Conservation (phyloP, 2,888 invertebrate genomes). For the Chymomyza amoena region DNA sequence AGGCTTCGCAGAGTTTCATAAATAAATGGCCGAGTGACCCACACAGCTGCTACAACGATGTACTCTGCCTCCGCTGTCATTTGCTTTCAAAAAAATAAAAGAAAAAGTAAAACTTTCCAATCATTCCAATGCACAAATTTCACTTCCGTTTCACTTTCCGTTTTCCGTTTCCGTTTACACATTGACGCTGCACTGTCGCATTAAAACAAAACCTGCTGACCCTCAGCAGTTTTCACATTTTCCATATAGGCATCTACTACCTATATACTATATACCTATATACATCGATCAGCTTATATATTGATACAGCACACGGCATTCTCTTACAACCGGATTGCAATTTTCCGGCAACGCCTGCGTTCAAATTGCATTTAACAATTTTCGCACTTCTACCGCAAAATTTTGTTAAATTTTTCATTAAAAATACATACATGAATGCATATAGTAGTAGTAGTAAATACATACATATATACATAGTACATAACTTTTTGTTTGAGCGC, state of each 20-base stretch:
- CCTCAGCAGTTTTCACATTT: neutral
- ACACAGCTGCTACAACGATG: constrained; percentile 31
- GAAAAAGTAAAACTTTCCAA: constrained; percentile 47
- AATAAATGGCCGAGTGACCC: constrained; percentile 2
- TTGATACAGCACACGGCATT: neutral
- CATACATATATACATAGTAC: too few relatives aligned
- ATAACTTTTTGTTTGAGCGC: constrained; percentile 5
- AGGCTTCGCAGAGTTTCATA: neutral
- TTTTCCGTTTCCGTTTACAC: constrained; percentile 44
- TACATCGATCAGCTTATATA: neutral
- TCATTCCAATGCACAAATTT: constrained; percentile 69
- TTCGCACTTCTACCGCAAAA: constrained; percentile 65
- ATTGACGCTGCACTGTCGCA: constrained; percentile 19
- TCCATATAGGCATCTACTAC: neutral
- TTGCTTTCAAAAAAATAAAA: neutral
- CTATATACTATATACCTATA: too few relatives aligned
- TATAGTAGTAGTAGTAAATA: neutral
- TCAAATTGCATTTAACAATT: constrained; percentile 46
- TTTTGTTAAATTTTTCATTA: constrained; percentile 63
- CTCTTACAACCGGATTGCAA: neutral
- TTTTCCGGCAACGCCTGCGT: neutral
- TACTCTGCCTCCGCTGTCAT: constrained; percentile 2
- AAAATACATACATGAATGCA: constrained; percentile 45
- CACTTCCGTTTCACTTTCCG: constrained; percentile 59
- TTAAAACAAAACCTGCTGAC: neutral